phyloP scores from a whole-genome alignment of 2,113 vertebrate genomes.

The Epinephelus lanceolatus region DNA sequence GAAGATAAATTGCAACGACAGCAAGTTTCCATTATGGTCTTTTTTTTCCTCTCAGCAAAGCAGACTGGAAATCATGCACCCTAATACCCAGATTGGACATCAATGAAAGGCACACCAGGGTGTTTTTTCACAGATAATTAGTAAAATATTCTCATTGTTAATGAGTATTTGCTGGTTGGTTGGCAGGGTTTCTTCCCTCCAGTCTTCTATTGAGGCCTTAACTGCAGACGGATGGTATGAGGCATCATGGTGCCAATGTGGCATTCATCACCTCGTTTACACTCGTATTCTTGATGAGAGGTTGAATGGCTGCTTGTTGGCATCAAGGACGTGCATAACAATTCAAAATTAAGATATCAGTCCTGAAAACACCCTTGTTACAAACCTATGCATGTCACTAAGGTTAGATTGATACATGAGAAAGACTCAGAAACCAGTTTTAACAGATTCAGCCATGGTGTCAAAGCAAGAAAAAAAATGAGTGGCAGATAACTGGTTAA shows the following conservation, averaged over 20 bases:
- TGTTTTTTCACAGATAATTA: constrained; percentile 59
- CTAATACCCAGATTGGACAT: constrained; percentile 30
- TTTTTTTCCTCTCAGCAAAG: constrained; percentile 32
- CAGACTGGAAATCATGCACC: constrained; percentile 31
- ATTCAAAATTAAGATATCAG: neutral
- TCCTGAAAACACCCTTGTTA: neutral
- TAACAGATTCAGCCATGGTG: neutral
- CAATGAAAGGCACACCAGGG: constrained; percentile 25
- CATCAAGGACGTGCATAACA: neutral
- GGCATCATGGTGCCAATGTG: neutral
- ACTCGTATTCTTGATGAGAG: neutral
- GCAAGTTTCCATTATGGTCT: constrained; percentile 49
- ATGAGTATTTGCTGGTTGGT: constrained; percentile 40
- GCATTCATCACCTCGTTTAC: neutral
- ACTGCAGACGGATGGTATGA: neutral
- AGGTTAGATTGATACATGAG: neutral
- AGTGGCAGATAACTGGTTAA: neutral
- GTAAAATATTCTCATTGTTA: constrained; percentile 55
- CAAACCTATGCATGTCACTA: neutral
- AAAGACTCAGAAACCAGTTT: neutral
- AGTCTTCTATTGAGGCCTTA: neutral
- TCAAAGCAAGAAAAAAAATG: neutral
- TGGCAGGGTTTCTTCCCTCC: constrained; percentile 20
- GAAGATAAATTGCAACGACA: constrained; percentile 60
- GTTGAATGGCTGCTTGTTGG: neutral